Evolutionary conservation across 2,113 vertebrate species (phyloP).

Genomic region (Puffinus mauretanicus): DNA sequence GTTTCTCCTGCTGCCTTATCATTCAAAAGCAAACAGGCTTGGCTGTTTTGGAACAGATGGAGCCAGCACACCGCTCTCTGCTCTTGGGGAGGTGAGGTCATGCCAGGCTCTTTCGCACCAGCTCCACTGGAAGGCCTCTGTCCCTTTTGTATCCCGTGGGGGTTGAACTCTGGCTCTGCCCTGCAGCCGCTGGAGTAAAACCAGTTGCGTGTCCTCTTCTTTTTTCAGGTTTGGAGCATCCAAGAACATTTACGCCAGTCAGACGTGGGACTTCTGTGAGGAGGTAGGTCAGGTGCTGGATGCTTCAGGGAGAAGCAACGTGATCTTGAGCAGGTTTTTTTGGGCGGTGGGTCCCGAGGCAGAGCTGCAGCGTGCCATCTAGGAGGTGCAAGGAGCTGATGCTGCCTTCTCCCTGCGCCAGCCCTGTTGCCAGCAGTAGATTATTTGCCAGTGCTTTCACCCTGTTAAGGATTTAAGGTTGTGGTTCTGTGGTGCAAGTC

Average conservation of each 20-base stretch:
- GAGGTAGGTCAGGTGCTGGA: slow-evolving; percentile 74
- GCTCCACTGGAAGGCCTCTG: neutral
- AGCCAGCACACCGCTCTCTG: neutral
- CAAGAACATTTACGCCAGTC: slow-evolving; percentile 79
- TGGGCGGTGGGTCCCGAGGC: neutral
- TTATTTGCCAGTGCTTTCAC: neutral
- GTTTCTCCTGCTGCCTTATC: neutral
- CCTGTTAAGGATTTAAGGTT: neutral
- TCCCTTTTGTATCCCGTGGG: neutral
- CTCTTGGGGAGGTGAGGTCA: neutral
- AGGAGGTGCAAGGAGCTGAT: rapidly evolving
- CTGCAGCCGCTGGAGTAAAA: neutral
- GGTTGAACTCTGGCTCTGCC: neutral
- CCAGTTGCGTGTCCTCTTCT: neutral
- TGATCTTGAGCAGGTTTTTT: neutral
- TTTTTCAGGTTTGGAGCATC: slow-evolving; percentile 81
- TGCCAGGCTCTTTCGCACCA: neutral
- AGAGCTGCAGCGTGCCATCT: neutral
- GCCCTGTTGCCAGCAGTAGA: neutral
- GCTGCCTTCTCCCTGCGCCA: neutral
- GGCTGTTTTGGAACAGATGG: neutral
- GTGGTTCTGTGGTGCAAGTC: neutral
- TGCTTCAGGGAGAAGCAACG: rapidly evolving
- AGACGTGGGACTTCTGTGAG: slow-evolving; percentile 83
- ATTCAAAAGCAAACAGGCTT: neutral